A percentile compares a stretch with the other conserved stretches of the same genome.
Conservation (phyloP, 2,797 vertebrate species). For the Diceros bicornis region DNA sequence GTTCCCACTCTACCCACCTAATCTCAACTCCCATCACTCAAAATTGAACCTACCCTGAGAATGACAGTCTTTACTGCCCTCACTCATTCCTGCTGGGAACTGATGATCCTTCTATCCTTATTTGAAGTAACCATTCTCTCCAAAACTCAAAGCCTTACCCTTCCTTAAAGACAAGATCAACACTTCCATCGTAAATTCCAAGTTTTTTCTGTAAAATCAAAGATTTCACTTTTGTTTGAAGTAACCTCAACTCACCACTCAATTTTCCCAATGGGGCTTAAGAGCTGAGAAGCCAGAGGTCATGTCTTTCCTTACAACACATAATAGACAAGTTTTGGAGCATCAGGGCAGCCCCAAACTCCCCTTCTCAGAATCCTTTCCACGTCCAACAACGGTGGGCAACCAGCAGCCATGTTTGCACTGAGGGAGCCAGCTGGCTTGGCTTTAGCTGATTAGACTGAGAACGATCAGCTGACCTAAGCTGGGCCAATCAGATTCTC, state of each 20-base stretch:
- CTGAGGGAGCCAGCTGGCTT: background rate
- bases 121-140: background rate
- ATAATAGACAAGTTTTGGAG: background rate
- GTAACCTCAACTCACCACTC: background rate
- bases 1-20: background rate
- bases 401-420: background rate
- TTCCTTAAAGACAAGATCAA: background rate
- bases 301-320: background rate
- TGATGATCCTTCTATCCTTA: background rate
- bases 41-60: background rate
- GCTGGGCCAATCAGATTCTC: background rate
- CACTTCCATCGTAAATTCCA: background rate
- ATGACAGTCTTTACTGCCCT: background rate
- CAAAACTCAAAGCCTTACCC: background rate
- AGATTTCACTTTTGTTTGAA: background rate
- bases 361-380: background rate
- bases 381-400: background rate
- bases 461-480: background rate
- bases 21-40: background rate
- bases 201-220: constrained; percentile 2
- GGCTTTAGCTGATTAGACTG: background rate
- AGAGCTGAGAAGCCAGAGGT: background rate
- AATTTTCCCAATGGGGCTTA: background rate
- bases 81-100: background rate
- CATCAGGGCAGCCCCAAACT: background rate